Evolutionary conservation across 2,113 vertebrate genomes (phyloP).

Genomic region (Rhinolophus ferrumequinum): DNA sequence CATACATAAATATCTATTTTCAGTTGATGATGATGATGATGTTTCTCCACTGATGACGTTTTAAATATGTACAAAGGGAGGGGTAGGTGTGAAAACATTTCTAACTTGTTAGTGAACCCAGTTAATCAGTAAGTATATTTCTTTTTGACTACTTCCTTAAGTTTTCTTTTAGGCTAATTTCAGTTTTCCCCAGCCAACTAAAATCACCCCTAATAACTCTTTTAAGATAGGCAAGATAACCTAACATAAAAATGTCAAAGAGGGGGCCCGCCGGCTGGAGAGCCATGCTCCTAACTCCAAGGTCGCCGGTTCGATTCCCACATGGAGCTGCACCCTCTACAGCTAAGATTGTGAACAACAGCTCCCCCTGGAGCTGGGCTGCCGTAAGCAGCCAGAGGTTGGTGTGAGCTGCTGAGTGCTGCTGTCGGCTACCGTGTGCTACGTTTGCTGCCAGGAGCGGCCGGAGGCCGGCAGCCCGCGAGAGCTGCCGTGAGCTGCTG

Average conservation of each 20-base stretch:
- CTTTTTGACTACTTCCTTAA: neutral
- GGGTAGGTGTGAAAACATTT: neutral
- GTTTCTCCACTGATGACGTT: neutral
- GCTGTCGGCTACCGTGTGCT: no score
- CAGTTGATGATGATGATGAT: neutral
- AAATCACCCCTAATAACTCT: neutral
- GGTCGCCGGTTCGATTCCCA: no score
- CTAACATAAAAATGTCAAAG: neutral
- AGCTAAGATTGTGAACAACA: no score
- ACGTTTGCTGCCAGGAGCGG: no score
- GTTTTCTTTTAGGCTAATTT: slow-evolving; percentile 28
- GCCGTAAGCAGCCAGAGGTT: no score
- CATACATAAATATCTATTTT: neutral
- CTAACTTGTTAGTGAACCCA: neutral
- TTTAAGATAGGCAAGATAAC: neutral
- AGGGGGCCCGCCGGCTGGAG: neutral
- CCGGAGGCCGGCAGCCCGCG: no score
- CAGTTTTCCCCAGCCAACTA: neutral
- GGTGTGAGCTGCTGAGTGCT: no score
- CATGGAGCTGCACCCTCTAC: no score
- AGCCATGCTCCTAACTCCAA: no score
- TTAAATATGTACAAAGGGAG: neutral
- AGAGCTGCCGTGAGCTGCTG: no score
- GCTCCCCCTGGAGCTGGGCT: no score
- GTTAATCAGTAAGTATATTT: neutral